Conservation (phyloP, 2,888 invertebrate species). For the Euphydryas editha region DNA sequence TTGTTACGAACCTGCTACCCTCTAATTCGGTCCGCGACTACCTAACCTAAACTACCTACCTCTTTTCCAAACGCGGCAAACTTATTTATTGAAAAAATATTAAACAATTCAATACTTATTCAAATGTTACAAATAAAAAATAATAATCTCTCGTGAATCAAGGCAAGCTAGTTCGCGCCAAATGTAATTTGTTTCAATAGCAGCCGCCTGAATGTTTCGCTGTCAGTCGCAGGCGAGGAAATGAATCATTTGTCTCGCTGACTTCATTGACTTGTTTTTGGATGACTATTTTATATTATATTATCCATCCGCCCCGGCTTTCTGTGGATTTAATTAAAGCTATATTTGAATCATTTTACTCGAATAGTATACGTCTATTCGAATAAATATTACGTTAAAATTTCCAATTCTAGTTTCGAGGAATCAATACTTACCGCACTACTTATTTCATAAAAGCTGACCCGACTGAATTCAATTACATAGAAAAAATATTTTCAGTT, state of each 20-base stretch:
- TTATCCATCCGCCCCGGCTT: not conserved
- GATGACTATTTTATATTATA: slow-evolving; percentile 5
- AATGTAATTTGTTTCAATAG: slow-evolving; percentile 41
- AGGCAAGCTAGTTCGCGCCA: slow-evolving; percentile 43
- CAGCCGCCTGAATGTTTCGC: slow-evolving; percentile 32
- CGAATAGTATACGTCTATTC: too few relatives aligned
- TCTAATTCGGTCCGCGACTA: too few relatives aligned
- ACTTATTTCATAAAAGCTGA: not conserved
- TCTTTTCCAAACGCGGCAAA: too few relatives aligned
- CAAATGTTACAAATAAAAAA: not conserved
- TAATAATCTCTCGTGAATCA: not conserved
- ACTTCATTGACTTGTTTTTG: slow-evolving; percentile 19
- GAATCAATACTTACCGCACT: too few relatives aligned
- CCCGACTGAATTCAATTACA: not conserved
- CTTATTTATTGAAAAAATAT: too few relatives aligned
- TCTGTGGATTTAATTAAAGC: not conserved
- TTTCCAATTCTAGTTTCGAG: too few relatives aligned
- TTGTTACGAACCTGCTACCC: too few relatives aligned
- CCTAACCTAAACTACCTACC: too few relatives aligned
- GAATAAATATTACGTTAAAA: too few relatives aligned
- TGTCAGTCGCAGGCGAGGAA: slow-evolving; percentile 33
- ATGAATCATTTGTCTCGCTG: slow-evolving; percentile 23
- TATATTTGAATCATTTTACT: too few relatives aligned
- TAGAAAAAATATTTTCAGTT: not conserved
- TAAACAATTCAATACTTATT: too few relatives aligned